A percentile compares a stretch with the other conserved stretches of the same genome.
phyloP scores from a whole-genome alignment of 1,140 invertebrate species.

The Drosophila pandora region DNA sequence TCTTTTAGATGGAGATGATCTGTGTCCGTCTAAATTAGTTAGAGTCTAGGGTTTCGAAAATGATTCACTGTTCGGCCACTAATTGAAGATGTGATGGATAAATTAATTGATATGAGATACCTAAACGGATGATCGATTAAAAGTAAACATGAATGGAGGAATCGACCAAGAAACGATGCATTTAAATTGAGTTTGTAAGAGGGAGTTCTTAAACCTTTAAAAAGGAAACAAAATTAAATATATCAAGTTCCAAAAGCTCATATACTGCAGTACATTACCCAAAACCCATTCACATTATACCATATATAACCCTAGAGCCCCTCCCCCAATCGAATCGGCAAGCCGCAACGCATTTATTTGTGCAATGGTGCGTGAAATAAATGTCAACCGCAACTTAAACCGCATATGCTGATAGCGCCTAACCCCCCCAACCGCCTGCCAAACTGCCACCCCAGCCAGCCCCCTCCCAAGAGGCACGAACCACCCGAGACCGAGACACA shows the following conservation, averaged over 20 bases:
- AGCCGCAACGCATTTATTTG: slow-evolving; percentile 79
- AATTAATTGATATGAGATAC: slow-evolving; percentile 43
- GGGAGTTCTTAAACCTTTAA: too few relatives aligned
- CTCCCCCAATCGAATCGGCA: slow-evolving; percentile 53
- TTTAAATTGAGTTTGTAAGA: not conserved
- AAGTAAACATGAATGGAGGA: not conserved
- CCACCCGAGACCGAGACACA: slow-evolving; percentile 63
- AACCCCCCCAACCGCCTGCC: slow-evolving; percentile 2
- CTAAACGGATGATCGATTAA: slow-evolving; percentile 29
- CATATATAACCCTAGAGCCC: slow-evolving; percentile 6
- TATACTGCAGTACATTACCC: slow-evolving; percentile 9
- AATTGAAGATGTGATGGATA: slow-evolving; percentile 55
- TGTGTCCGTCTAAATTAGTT: slow-evolving; percentile 1
- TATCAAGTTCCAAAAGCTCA: not conserved
- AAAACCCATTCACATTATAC: slow-evolving; percentile 4
- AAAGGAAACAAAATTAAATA: too few relatives aligned
- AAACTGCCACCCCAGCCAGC: not conserved
- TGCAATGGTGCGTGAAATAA: slow-evolving; percentile 79
- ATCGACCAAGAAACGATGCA: not conserved
- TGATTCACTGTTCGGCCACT: slow-evolving; percentile 6
- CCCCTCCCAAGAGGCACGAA: slow-evolving; percentile 15
- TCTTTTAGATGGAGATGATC: slow-evolving; percentile 22
- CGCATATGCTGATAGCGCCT: slow-evolving; percentile 76
- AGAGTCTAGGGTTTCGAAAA: slow-evolving; percentile 11
- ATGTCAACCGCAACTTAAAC: slow-evolving; percentile 82